Percentiles rank a stretch among this genome's conserved stretches.
These are phyloP conservation scores for Istiophorus platypterus DNA, from an alignment of 2,113 vertebrate genomes.

Conservation along the genomic window DNA sequence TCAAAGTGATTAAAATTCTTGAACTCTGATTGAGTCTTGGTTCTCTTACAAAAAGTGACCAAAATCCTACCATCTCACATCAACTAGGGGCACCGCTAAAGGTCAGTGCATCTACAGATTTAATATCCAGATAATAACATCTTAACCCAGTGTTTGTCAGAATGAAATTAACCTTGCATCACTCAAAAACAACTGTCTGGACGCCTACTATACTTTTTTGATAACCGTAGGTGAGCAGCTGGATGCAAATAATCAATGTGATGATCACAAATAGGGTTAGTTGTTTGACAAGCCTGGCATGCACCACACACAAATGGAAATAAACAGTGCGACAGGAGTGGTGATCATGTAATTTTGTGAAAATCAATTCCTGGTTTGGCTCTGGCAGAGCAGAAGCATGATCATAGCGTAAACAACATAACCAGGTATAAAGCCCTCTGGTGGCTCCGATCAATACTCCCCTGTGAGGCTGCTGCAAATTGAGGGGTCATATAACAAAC, in stretches of 20 bases:
- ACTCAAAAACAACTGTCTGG: background rate
- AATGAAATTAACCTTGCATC: background rate
- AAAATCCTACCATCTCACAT: background rate
- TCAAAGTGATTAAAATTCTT: background rate
- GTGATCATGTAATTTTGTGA: conserved; percentile 30
- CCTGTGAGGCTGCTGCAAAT: conserved; percentile 33
- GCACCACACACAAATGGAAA: background rate
- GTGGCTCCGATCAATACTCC: conserved; percentile 64
- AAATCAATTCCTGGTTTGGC: conserved; percentile 50
- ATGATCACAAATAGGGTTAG: background rate
- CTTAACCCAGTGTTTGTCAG: background rate
- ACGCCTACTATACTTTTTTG: background rate
- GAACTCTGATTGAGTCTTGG: background rate
- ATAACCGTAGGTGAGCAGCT: background rate
- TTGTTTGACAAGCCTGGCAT: background rate
- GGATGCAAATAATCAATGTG: conserved; percentile 20
- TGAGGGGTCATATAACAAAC: conserved; percentile 55
- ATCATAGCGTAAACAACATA: conserved; percentile 56
- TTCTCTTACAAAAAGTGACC: background rate
- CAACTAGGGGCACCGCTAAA: background rate
- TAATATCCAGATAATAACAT: background rate
- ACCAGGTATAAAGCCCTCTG: conserved; percentile 48
- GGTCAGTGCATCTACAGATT: background rate
- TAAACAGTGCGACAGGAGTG: conserved; percentile 8
- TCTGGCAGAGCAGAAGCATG: conserved; percentile 16